Evolutionary conservation across 1,140 invertebrate species (phyloP).

Genomic region (Pseudomyrmex gracilis): DNA sequence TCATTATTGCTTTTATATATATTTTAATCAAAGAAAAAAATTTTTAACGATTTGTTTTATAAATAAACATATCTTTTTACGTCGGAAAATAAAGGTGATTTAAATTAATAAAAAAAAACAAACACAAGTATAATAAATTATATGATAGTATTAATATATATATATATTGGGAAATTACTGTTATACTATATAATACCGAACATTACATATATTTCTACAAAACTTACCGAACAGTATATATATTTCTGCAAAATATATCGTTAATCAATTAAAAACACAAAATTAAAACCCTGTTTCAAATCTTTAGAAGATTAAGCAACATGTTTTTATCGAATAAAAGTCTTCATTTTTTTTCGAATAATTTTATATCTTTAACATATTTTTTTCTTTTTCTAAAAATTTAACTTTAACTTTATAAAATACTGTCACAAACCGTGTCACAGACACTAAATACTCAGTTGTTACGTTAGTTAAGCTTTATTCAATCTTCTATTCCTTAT

Average conservation of each 20-base stretch:
- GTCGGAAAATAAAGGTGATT: not conserved
- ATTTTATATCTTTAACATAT: constrained; percentile 33
- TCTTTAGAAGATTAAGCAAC: constrained; percentile 21
- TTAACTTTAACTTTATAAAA: constrained; percentile 40
- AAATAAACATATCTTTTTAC: not conserved
- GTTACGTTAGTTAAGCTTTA: constrained; percentile 11
- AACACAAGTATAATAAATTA: not conserved
- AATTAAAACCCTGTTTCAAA: constrained; percentile 16
- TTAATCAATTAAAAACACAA: not conserved
- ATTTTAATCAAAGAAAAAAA: constrained; percentile 29
- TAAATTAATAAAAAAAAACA: not conserved
- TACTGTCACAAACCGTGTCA: constrained; percentile 32
- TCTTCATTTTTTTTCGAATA: constrained; percentile 31
- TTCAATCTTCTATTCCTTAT: not conserved
- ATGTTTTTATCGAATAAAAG: constrained; percentile 25
- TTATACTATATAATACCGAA: not conserved
- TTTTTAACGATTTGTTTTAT: no score
- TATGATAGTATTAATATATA: no score
- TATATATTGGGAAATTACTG: not conserved
- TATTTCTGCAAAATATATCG: constrained; percentile 5
- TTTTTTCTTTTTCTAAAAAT: not conserved
- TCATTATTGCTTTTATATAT: constrained; percentile 52
- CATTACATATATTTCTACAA: not conserved
- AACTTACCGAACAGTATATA: no score
- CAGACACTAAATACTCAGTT: constrained; percentile 34